Base-by-base conservation (phyloP, 2,888 invertebrate species). In the Hemicrepidius hirtus region DNA sequence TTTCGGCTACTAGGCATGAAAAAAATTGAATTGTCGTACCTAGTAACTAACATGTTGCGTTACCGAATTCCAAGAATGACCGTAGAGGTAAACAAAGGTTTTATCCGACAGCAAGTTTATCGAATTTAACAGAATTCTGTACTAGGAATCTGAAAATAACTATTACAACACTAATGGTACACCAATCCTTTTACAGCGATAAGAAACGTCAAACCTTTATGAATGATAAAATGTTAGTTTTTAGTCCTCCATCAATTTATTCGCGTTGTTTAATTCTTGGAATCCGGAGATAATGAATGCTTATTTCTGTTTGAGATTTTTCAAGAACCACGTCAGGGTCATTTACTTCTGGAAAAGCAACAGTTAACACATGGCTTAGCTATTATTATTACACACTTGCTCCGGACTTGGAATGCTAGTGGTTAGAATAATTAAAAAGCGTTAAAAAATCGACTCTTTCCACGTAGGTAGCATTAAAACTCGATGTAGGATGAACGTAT, bases 281-380 rank as follows among this genome's bases (percentile, higher is more conserved):
- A 71, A 71, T 62, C 60, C 9, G 40, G 53, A 40, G 71, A 71
- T 71, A 71, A 67, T 71, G 66, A 71, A 60, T 66, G 24, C 28
- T 66, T 64, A 55, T 64, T 66, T 53, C 62, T 53, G 32, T 57
- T 20, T 37, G 53, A 71, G 71, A 66, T 71, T 66, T 71, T 67
- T 60, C 67, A 71, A 71, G 67, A 71, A 71, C 35, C 21, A 32
- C 18, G 66, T 60, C 71, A 71, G 71, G 71, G 71, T 71, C 71
- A 71, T 71, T 71, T 71, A 71, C 71, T 71, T 67, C 62, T 62
- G 41, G 59, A 57, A 59, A 60, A 65, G 53, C 28, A 46, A 68
- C 28, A 50, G 53, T 40, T 50, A 63, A 28, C 44, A 53, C 53
- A 53, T 53, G 53, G 53, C 50, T 57, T 37, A 37, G 16, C 50